These are phyloP conservation scores for Echeneis naucrates DNA, from an alignment of 2,797 vertebrate genomes.

Conservation along the genomic window DNA sequence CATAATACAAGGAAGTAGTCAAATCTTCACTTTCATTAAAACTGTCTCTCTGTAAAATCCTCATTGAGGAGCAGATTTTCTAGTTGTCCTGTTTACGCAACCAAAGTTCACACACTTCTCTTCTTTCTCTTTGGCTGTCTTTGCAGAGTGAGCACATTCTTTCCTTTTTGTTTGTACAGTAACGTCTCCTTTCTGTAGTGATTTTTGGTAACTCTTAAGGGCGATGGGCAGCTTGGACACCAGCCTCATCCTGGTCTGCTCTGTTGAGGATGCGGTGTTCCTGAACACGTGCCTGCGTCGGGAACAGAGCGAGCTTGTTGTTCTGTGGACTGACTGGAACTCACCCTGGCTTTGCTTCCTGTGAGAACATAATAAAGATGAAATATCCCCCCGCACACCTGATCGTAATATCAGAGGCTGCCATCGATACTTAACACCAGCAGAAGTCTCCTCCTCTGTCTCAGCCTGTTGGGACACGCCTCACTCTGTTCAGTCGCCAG, in stretches of 20 bases:
- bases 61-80: slow-evolving; percentile 30
- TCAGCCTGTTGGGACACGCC: slow-evolving; percentile 36
- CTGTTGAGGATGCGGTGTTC: background rate
- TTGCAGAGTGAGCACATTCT: background rate
- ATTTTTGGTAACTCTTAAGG: background rate
- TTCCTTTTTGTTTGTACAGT: background rate
- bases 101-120: background rate
- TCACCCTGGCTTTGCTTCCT: slow-evolving; percentile 21
- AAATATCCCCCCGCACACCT: slow-evolving; percentile 5
- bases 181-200: background rate
- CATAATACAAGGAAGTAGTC: background rate
- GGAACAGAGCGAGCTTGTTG: slow-evolving; percentile 22
- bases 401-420: slow-evolving; percentile 19
- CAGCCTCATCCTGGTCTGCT: background rate
- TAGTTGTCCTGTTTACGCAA: slow-evolving; percentile 43
- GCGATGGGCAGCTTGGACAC: background rate
- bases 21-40: background rate
- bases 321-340: background rate
- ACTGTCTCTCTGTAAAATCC: background rate
- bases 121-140: background rate
- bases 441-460: background rate
- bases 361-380: slow-evolving; percentile 8
- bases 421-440: background rate
- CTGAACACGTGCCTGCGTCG: background rate
- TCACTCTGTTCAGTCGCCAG: background rate